Evolutionary conservation across 2,797 vertebrate genomes (phyloP), one percentile per base, ranked within the genome.

Genomic region (Syndactyla subalaris): DNA sequence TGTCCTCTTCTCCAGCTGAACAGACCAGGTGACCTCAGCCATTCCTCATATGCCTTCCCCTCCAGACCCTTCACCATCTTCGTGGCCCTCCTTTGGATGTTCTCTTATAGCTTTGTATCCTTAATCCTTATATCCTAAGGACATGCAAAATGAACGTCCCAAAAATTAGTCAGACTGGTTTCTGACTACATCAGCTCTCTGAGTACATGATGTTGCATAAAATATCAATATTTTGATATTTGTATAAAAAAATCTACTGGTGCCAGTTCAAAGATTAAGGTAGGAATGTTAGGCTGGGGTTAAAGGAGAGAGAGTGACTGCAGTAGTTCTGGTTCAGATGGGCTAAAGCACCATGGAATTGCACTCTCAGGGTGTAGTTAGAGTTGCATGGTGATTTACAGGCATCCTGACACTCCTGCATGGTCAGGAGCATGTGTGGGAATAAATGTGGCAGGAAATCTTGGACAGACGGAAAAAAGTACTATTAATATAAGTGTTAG

Each of bases 401-500:
- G 54, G 23, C 24, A 54, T 32, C 48, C 24, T 73, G 32, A 67
- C 0, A 0, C 7, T 38, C 22, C 39, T 12, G 9, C 32, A 62
- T 0, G 0, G 30, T 54, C 2, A 2, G 34, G 52, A 87, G 1
- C 0, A 0, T 7, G 9, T 43, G 38, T 39, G 78, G 63, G 72
- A 75, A 89, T 46, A 54, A 93, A 91, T 7, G 72, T 45, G 49
- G 34, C 54, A 80, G 72, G 83, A 89, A 77, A 83, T n/a, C 38
- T 52, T 58, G 14, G 26, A 10, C 54, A 65, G 61, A 68, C 55
- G 74, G 52, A 36, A 52, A 26, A 21, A 82, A 36, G 4, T 8
- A 6, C 20, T 32, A 10, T 39, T 58, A 77, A 85, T 65, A 83
- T 91, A 85, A 85, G 13, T 54, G 66, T 81, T 26, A 45, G 54